These are phyloP conservation scores for Bombus haemorrhoidalis DNA, from an alignment of 1,140 invertebrate genomes.

Conservation along the genomic window DNA sequence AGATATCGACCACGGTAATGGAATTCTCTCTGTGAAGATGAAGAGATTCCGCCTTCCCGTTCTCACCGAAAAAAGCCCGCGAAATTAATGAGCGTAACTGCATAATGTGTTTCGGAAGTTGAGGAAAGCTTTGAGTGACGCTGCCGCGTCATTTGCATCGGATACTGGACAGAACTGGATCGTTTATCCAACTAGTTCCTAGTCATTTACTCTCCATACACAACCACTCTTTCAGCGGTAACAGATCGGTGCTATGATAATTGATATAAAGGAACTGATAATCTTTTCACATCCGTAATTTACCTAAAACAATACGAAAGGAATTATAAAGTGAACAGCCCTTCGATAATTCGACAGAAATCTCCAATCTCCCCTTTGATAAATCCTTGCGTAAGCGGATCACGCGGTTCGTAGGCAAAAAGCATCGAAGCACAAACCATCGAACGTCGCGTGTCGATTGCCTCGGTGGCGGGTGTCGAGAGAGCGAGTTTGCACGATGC, in stretches of 20 bases:
- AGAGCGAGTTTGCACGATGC: conserved; percentile 39
- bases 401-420: too few relatives aligned
- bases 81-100: conserved; percentile 16
- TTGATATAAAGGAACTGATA: background rate
- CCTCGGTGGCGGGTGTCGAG: background rate
- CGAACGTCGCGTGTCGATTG: background rate
- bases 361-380: too few relatives aligned
- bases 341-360: too few relatives aligned
- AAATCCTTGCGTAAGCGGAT: too few relatives aligned
- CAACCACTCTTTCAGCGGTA: background rate
- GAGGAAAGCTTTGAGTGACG: background rate
- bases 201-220: background rate
- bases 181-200: background rate
- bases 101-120: background rate
- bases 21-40: conserved; percentile 55
- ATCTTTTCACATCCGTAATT: too few relatives aligned
- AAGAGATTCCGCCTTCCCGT: conserved; percentile 53
- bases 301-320: background rate
- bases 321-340: too few relatives aligned
- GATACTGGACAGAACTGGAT: background rate
- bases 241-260: background rate
- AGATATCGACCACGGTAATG: conserved; percentile 51
- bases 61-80: background rate
- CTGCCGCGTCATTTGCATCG: background rate
- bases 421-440: too few relatives aligned